Conservation (phyloP, 2,888 invertebrate genomes). For the Acrobasis suavella region DNA sequence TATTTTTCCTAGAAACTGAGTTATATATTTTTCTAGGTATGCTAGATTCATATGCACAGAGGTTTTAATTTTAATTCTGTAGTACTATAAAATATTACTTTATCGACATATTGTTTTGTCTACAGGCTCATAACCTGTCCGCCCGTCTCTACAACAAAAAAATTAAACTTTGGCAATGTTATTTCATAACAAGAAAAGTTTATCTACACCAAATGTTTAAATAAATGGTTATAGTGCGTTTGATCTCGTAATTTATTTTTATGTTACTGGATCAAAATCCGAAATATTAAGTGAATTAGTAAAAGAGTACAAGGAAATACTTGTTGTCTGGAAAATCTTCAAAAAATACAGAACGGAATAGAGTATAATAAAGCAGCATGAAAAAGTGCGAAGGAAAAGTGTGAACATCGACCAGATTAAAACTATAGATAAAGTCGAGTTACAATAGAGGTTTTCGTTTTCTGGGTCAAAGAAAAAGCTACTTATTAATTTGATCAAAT, state of each 20-base stretch:
- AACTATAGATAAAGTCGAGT: conserved; percentile 18
- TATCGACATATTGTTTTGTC: too few relatives aligned
- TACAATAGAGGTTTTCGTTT: conserved; percentile 25
- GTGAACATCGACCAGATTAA: conserved; percentile 21
- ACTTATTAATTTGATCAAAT: conserved; percentile 23
- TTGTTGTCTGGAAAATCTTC: conserved; percentile 38
- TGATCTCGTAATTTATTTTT: conserved; percentile 36
- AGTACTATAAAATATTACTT: too few relatives aligned
- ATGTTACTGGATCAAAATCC: conserved; percentile 38
- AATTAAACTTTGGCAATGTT: conserved; percentile 29
- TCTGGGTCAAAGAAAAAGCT: conserved; percentile 20
- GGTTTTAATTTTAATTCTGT: too few relatives aligned
- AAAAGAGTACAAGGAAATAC: conserved; percentile 39
- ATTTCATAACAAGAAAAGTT: conserved; percentile 36
- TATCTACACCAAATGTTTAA: conserved; percentile 27
- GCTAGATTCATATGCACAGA: too few relatives aligned
- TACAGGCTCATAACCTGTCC: too few relatives aligned
- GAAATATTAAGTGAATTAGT: conserved; percentile 43
- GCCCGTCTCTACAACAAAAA: not conserved
- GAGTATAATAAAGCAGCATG: conserved; percentile 39
- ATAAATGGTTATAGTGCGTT: conserved; percentile 29
- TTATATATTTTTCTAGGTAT: too few relatives aligned
- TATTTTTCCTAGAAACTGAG: too few relatives aligned
- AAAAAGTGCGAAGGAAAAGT: conserved; percentile 30
- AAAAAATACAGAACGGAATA: conserved; percentile 38